These are phyloP conservation scores for Melanotaenia duboulayi DNA, from an alignment of 2,113 vertebrate species.

Conservation along the genomic window DNA sequence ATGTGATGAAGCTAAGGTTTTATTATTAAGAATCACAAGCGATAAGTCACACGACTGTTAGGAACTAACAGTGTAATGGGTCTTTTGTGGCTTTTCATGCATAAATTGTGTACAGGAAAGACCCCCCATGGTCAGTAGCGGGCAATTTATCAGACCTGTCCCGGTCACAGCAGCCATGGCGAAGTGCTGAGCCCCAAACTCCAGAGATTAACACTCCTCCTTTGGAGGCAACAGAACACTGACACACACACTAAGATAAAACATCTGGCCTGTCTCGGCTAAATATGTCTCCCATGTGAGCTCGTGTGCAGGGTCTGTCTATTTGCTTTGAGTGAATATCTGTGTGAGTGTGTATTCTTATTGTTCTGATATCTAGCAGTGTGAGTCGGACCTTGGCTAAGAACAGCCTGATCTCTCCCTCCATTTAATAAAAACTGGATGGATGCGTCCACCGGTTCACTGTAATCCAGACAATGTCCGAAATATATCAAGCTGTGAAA, in stretches of 20 bases:
- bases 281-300: constrained; percentile 40
- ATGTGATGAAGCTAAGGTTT: constrained; percentile 38
- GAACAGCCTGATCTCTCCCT: constrained; percentile 31
- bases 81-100: constrained; percentile 10
- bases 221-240: constrained; percentile 27
- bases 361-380: constrained; percentile 47
- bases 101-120: constrained; percentile 32
- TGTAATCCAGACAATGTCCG: neutral
- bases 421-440: constrained; percentile 38
- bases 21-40: constrained; percentile 10
- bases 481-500: constrained; percentile 37
- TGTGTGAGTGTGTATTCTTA: constrained; percentile 5
- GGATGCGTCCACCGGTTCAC: constrained; percentile 45
- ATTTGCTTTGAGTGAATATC: constrained; percentile 2
- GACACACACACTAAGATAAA: constrained; percentile 63
- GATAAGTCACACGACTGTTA: neutral
- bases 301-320: constrained; percentile 21
- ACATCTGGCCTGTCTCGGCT: constrained; percentile 57
- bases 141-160: constrained; percentile 40
- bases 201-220: constrained; percentile 57
- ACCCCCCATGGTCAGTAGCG: constrained; percentile 4
- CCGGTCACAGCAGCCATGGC: constrained; percentile 26
- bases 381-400: constrained; percentile 46
- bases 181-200: constrained; percentile 22
- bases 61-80: constrained; percentile 14